Percentiles rank a stretch among this genome's conserved stretches.
These are phyloP conservation scores for Linepithema humile DNA, from an alignment of 1,140 invertebrate genomes.

Conservation along the genomic window DNA sequence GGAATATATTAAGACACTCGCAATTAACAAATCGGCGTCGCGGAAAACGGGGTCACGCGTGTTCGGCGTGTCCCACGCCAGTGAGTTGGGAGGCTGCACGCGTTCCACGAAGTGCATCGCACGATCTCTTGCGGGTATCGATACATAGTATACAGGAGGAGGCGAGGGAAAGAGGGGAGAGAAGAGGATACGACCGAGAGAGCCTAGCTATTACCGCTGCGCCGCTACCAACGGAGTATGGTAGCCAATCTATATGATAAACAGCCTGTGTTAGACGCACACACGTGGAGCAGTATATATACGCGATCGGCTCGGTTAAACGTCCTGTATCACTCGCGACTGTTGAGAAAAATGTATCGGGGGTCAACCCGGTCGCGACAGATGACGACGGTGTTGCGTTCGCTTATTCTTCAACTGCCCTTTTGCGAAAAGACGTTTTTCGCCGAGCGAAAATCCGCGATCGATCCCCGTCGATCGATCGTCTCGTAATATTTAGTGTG, in stretches of 20 bases:
- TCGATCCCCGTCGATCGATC: neutral
- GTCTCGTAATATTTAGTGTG: neutral
- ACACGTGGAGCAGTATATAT: conserved; percentile 38
- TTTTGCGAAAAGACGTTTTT: too few species aligned
- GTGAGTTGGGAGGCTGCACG: conserved; percentile 8
- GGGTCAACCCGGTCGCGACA: conserved; percentile 41
- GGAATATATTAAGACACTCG: neutral
- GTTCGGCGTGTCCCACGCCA: conserved; percentile 34
- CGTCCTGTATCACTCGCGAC: conserved; percentile 66
- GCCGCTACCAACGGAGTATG: conserved; percentile 53
- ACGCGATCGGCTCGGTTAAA: conserved; percentile 42
- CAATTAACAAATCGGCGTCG: neutral
- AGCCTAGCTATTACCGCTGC: conserved; percentile 62
- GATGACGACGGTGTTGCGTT: neutral
- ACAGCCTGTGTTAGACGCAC: conserved; percentile 71
- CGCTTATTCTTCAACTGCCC: too few species aligned
- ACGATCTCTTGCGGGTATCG: conserved; percentile 47
- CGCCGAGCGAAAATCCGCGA: too few species aligned
- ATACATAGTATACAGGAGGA: neutral
- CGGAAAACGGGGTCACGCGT: conserved; percentile 12
- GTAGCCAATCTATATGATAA: conserved; percentile 82
- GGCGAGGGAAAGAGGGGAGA: conserved; percentile 1
- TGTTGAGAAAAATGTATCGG: conserved; percentile 53
- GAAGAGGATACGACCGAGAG: neutral
- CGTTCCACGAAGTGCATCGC: conserved; percentile 33